These are phyloP conservation scores for Patiria pectinifera DNA, from an alignment of 53 echinoderm and acorn worm species.

Conservation along the genomic window DNA sequence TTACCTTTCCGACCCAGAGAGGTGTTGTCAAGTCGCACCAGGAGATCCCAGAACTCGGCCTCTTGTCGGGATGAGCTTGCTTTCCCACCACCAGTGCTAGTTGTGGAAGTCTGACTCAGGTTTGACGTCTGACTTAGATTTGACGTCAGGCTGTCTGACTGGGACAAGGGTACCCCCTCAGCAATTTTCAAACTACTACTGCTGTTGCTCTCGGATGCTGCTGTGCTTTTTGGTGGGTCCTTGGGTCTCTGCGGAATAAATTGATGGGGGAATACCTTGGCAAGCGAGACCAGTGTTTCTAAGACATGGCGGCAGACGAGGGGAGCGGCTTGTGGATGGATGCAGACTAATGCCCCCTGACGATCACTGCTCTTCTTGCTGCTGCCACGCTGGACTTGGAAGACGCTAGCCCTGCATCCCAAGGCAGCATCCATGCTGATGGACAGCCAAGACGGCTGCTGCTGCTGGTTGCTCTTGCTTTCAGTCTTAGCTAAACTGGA, in stretches of 20 bases:
- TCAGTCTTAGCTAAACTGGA: slow-evolving; percentile 9
- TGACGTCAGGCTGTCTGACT: slow-evolving; percentile 56
- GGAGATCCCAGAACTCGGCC: slow-evolving; percentile 96
- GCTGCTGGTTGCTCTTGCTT: slow-evolving; percentile 39
- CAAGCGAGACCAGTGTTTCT: slow-evolving; percentile 91
- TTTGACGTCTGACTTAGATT: slow-evolving; percentile 48
- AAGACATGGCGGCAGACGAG: slow-evolving; percentile 93
- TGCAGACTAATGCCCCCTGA: slow-evolving; percentile 80
- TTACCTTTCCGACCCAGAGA: slow-evolving; percentile 95
- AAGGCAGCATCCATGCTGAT: slow-evolving; percentile 99
- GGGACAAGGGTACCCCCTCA: neutral
- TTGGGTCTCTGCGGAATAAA: slow-evolving; percentile 86
- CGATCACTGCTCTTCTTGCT: slow-evolving; percentile 82
- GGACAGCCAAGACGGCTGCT: slow-evolving; percentile 94
- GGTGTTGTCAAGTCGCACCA: slow-evolving; percentile 91
- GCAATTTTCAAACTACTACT: slow-evolving; percentile 14
- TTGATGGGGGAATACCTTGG: slow-evolving; percentile 95
- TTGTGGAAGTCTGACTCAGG: slow-evolving; percentile 35
- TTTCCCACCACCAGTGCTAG: neutral
- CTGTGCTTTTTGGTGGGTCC: slow-evolving; percentile 30
- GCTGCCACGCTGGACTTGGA: slow-evolving; percentile 87
- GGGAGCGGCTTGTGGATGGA: slow-evolving; percentile 97
- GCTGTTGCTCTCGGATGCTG: slow-evolving; percentile 50
- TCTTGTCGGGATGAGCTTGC: slow-evolving; percentile 71
- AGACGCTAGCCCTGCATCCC: slow-evolving; percentile 97